Base-by-base conservation (phyloP, 1,140 invertebrate genomes). In the Arctopsyche grandis region DNA sequence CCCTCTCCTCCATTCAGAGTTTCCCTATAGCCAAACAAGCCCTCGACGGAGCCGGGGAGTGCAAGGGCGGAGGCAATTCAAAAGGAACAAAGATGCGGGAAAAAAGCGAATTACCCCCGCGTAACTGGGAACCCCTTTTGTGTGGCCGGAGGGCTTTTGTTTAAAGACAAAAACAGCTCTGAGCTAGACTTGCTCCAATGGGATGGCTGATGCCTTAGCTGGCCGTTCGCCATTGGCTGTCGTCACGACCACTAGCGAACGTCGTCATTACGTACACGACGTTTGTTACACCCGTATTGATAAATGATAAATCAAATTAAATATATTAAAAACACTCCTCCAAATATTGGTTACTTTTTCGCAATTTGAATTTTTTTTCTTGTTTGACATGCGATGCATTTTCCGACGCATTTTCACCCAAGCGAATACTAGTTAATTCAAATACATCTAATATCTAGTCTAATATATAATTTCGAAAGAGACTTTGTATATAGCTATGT, bases 81-180 rank as follows among this genome's bases (percentile, higher is more conserved):
- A 71, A 73, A 44, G 70, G 44, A 79, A 75, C 78, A 79, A 79
- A 75, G 52, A 48, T 69, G 69, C 29, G 29, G 29, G 29, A 58
- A 66, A 79, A 79, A 79, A 60, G 77, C 69, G 66, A 75, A 71
- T 73, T 74, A 79, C 78, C 78, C 78, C 71, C 22, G 63, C 24
- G 76, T 48, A 69, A 16, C 69, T 7, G 24, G 16, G 69, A 43
- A 58, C 75, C 66, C 29, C 29, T 7, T 77, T 80, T 80, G 79
- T 80, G 29, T 4, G 29, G 7, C 77, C 73, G 52, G 26, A 48
- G 63, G 75, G 43, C 69, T 73, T 80, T 80, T 80, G 79, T 80
- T 80, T 77, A 74, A 77, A 29, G 79, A 80, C 79, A 80, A 80
- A 80, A 38, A 80, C 70, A 73, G 26, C 48, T 43, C 21, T 14